Evolutionary conservation across 2,888 invertebrate genomes (phyloP), one percentile per base, ranked within the genome.

Genomic region (Biston stratarius): DNA sequence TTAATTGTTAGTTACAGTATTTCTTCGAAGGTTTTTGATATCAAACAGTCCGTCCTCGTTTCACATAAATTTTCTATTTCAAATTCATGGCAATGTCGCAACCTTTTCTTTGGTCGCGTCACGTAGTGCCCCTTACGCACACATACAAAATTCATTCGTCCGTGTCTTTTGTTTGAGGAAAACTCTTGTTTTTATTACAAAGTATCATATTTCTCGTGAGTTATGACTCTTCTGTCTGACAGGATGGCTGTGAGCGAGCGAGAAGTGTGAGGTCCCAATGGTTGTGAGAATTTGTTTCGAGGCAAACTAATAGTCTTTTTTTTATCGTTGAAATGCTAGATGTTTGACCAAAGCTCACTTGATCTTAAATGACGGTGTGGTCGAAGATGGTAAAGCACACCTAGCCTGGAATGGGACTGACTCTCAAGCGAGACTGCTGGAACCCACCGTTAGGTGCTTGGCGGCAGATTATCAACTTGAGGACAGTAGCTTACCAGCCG

Each of bases 51-150:
- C 66, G 69, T 62, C 61, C 52, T 70, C 52, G 70, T 71, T 72
- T 44, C 64, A 71, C 72, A 77, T 75, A 72, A 76, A 77, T 75
- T 74, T 58, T 77, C 75, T 73, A 76, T 78, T 81, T 77, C 59
- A 77, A 81, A 84, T 83, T 83, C 79, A 82, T 81, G 73, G 68
- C 74, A 69, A 72, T 75, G 76, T 78, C 76, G 73, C 70, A 77
- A 79, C 78, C 79, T 80, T 80, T 80, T 83, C 77, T 78, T 74
- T 77, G 75, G 73, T 56, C 74, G 69, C 68, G 78, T 82, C 84
- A 83, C 83, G 83, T 84, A 78, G 65, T 71, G 72, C 73, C 77
- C 75, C 71, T 72, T 69, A 77, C 75, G 63, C 73, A 74, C 67
- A 76, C 76, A 73, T 64, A 71, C 71, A 64, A 71, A 77, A 70